Evolutionary conservation across 2,797 vertebrate species (phyloP), one percentile per base, ranked within the genome.

Genomic region (Heliangelus exortis): DNA sequence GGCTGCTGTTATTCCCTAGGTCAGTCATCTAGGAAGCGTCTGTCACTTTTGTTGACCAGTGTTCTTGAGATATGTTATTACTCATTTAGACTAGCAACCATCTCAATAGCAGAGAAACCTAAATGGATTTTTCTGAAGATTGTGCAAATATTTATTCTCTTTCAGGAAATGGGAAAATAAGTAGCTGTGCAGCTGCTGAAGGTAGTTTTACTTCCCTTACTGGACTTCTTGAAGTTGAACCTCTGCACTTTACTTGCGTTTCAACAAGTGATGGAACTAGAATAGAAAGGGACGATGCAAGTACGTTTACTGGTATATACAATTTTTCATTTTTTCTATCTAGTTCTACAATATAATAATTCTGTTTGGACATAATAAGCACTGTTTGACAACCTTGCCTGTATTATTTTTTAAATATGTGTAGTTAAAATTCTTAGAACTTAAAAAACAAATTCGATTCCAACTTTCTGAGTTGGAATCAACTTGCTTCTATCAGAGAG

Each of bases 201-300:
- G 99, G 99, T 92, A 99, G 99, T 97, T 99, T 99, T 97, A 99
- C 99, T 19, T 99, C 99, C 15, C 98, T 99, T 72, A 99, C 99
- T 29, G 99, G 99, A 67, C 99, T 99, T 66, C 97, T 99, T 67
- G 99, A 99, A 97, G 99, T 99, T 71, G 99, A 99, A 96, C 99
- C 99, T 79, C 98, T 99, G 97, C 99, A 99, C 97, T 99, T 99
- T 97, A 99, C 98, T 92, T 99, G 99, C 87, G 99, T 99, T 97
- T 99, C 99, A 93, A 99, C 99, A 83, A 99, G 99, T 96, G 99
- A 99, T 93, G 99, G 99, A 90, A 99, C 99, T 69, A 98, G 99
- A 96, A 99, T 99, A 98, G 99, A 99, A 97, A 98, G 99, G 97
- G 99, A 99, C 93, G 99, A 99, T 96, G 99, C 99, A 98, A 99